Percentiles rank a stretch among this genome's conserved stretches.
Evolutionary conservation across 1,140 invertebrate genomes (phyloP).

Genomic region (Dysdera silvatica): DNA sequence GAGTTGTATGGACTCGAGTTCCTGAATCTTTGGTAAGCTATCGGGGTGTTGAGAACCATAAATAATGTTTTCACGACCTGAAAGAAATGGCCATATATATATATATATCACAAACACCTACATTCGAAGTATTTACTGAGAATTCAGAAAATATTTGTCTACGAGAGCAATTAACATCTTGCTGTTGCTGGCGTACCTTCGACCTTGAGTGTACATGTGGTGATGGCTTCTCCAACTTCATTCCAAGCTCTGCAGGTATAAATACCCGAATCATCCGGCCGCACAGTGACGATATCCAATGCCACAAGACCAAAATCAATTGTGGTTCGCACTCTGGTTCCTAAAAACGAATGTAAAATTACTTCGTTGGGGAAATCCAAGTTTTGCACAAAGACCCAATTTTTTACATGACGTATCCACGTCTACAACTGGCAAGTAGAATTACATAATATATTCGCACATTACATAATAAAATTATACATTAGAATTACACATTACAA

Average conservation of each 20-base stretch:
- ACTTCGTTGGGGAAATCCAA: no score
- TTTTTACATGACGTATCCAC: conserved; percentile 89
- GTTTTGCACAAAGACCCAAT: no score
- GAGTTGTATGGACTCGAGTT: conserved; percentile 55
- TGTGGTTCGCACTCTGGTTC: conserved; percentile 70
- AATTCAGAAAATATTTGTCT: no score
- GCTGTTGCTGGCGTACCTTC: conserved; percentile 47
- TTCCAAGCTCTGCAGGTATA: conserved; percentile 88
- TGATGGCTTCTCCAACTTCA: conserved; percentile 79
- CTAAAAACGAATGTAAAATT: conserved; percentile 37
- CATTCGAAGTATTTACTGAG: no score
- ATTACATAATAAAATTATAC: no score
- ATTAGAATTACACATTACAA: no score
- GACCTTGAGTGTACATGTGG: conserved; percentile 81
- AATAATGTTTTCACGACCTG: conserved; percentile 55
- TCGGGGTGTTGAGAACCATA: conserved; percentile 93
- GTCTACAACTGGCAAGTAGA: conserved; percentile 84
- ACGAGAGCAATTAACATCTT: no score
- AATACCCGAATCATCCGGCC: conserved; percentile 83
- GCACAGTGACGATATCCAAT: conserved; percentile 73
- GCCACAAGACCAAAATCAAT: conserved; percentile 92
- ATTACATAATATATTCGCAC: conserved; percentile 65
- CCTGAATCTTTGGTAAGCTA: conserved; percentile 81
- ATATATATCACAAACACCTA: no score
- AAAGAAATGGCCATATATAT: not conserved